Evolutionary conservation across 2,888 invertebrate genomes (phyloP).

Genomic region (Chymomyza caudatula): DNA sequence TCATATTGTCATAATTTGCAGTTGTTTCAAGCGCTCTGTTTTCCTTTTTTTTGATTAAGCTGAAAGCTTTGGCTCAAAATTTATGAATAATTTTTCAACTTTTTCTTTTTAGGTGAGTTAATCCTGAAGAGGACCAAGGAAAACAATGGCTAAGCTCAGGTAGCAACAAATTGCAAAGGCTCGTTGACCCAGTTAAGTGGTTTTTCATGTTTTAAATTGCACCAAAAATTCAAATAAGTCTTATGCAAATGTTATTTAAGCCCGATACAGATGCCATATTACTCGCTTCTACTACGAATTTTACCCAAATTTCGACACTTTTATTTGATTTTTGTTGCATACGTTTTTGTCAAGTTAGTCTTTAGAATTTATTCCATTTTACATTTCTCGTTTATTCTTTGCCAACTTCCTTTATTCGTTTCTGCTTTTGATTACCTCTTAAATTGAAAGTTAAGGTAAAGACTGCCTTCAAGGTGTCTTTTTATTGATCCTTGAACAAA

Average conservation of each 20-base stretch:
- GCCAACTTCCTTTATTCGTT: background rate
- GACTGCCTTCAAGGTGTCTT: slow-evolving; percentile 18
- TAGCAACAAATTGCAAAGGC: background rate
- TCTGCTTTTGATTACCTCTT: background rate
- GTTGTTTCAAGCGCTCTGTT: background rate
- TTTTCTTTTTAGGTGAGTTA: background rate
- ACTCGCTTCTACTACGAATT: background rate
- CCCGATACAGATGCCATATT: background rate
- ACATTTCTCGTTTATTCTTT: background rate
- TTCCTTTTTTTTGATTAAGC: slow-evolving; percentile 1
- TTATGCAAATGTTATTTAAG: slow-evolving; percentile 8
- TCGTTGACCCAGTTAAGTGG: background rate
- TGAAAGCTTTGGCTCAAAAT: background rate
- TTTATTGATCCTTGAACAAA: slow-evolving; percentile 35
- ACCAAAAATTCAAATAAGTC: slow-evolving; percentile 1
- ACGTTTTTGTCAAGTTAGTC: background rate
- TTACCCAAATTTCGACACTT: background rate
- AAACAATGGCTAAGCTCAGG: background rate
- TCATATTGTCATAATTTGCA: background rate
- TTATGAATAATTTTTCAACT: background rate
- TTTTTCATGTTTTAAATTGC: background rate
- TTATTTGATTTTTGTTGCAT: background rate
- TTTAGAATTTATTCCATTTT: background rate
- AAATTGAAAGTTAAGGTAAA: background rate
- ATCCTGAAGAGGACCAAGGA: background rate